These are phyloP conservation scores for Nezara viridula DNA, from an alignment of 2,888 invertebrate species.

Conservation along the genomic window DNA sequence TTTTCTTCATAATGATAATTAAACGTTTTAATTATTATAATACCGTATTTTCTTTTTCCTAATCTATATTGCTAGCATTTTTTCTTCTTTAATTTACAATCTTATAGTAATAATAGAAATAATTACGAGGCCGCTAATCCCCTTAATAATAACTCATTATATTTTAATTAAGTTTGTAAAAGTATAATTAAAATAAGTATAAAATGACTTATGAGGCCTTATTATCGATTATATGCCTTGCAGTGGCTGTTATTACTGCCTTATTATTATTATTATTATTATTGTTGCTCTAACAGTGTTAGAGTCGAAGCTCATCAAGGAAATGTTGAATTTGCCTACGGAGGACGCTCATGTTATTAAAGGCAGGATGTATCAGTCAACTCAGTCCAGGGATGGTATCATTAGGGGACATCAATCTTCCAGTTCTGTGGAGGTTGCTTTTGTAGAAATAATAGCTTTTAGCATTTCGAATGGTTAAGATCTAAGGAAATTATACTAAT, in stretches of 20 bases:
- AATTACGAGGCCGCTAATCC: background rate
- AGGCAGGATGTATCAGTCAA: constrained; percentile 23
- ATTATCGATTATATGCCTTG: background rate
- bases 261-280: background rate
- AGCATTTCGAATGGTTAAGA: background rate
- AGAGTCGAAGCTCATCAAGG: background rate
- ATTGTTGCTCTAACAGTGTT: background rate
- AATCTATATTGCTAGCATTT: background rate
- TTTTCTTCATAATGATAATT: too few relatives aligned
- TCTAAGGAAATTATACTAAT: background rate
- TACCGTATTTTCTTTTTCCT: too few relatives aligned
- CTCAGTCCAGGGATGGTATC: background rate
- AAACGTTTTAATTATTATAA: too few relatives aligned
- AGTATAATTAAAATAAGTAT: background rate
- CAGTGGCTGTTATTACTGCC: background rate
- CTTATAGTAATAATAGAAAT: background rate
- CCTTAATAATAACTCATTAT: background rate
- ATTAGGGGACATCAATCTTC: constrained; percentile 41
- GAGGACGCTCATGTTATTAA: background rate
- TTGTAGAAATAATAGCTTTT: background rate
- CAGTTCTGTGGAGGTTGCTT: background rate
- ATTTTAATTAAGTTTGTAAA: background rate
- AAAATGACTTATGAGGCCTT: background rate
- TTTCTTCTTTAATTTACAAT: background rate
- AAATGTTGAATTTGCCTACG: constrained; percentile 8